Base-by-base conservation (phyloP, 2,888 invertebrate genomes). In the Sussaba pulchella region DNA sequence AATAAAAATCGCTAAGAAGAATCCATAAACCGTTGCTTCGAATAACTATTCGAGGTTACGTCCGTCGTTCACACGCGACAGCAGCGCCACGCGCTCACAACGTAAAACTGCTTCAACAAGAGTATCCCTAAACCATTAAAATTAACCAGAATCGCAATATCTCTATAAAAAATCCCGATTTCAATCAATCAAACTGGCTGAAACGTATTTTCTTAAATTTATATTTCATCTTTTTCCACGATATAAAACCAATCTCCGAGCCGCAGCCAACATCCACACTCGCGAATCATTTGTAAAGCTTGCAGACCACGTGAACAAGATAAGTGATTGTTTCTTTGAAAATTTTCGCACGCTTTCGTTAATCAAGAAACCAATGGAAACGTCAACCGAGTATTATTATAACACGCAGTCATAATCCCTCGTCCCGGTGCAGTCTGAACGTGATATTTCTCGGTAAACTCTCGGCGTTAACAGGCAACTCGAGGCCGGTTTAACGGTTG, bases 351-450 rank as follows among this genome's bases (percentile, higher is more conserved):
- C 36, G 31, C 43, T 26, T 36, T 50, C 66, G 61, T 70, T 82
- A 82, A 82, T 82, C 71, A 75, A 75, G 71, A 52, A 71, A 45
- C 59, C 52, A 52, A 71, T 75, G 79, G 57, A 71, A 75, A 75
- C 66, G 47, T 64, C 52, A 70, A 73, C 72, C 19, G 50, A 72
- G 77, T 73, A 67, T 82, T 70, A 78, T 82, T 59, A 76, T 81
- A 81, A 77, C 78, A n/a, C n/a, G n/a, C 85, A 84, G 87, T 84
- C 85, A 83, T 88, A 87, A 88, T 89, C 89, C 87, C 64, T 85
- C 83, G n/a, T n/a, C 50, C 61, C 47, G 31, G 45, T 50, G 67
- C 39, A 67, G 79, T 69, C 54, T 80, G 57, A 26, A 78, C 43
- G 26, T 57, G 17, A 10, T 54, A 10, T 74, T 67, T 74, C 78